phyloP scores from a whole-genome alignment of 2,113 vertebrate genomes.

The Pachyramphus minor region DNA sequence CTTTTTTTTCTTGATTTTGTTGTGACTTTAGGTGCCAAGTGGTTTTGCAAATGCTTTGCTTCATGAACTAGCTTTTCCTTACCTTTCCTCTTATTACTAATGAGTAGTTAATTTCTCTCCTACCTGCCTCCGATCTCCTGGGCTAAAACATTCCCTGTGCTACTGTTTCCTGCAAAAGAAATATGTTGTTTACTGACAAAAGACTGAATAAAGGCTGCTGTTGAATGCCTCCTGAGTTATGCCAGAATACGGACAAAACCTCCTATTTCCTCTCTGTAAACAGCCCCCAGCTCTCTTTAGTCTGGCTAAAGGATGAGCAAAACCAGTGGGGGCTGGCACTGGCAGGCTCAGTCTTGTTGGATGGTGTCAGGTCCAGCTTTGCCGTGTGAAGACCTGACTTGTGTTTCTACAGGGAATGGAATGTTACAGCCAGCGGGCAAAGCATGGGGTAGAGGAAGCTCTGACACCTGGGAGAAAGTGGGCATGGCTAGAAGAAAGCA shows the following conservation, averaged over 20 bases:
- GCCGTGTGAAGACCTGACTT: neutral
- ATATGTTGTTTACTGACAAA: neutral
- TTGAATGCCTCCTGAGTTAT: neutral
- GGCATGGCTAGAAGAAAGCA: neutral
- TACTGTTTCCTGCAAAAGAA: neutral
- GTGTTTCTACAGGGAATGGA: neutral
- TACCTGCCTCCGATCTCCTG: neutral
- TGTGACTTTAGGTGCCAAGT: neutral
- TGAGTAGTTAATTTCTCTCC: neutral
- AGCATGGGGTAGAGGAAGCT: neutral
- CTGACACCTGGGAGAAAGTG: neutral
- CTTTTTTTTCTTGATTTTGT: neutral
- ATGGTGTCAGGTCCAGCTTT: neutral
- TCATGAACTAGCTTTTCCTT: neutral
- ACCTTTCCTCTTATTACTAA: neutral
- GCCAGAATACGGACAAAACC: neutral
- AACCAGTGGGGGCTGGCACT: neutral
- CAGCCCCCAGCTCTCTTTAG: neutral
- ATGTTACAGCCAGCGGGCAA: neutral
- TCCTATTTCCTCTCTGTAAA: neutral
- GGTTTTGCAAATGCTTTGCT: neutral
- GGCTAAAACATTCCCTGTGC: neutral
- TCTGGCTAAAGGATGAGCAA: neutral
- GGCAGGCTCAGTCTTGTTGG: neutral
- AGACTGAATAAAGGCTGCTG: neutral